A percentile compares a stretch with the other conserved stretches of the same genome.
phyloP scores from a whole-genome alignment of 1,140 invertebrate genomes.

The Drosophila funebris region DNA sequence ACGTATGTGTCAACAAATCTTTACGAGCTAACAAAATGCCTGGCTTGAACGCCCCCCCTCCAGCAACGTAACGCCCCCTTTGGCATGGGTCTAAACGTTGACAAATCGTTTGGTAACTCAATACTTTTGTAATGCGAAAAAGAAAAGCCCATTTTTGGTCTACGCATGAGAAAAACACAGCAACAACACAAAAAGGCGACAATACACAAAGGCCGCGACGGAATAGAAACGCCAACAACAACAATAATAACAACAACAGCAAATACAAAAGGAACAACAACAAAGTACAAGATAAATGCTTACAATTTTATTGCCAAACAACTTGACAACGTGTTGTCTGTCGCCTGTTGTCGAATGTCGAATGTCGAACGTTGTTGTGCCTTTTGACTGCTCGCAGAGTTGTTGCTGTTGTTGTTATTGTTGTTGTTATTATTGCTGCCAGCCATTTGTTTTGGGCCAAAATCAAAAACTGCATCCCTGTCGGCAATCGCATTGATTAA shows the following conservation, averaged over 20 bases:
- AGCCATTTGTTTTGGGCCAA: constrained; percentile 47
- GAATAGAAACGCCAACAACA: constrained; percentile 28
- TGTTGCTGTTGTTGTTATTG: constrained; percentile 3
- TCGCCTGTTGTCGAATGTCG: constrained; percentile 45
- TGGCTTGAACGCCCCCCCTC: constrained; percentile 21
- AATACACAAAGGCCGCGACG: constrained; percentile 18
- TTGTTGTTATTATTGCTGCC: constrained; percentile 13
- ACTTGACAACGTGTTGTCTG: constrained; percentile 60
- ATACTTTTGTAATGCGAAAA: constrained; percentile 79
- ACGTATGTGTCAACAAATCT: constrained; percentile 73
- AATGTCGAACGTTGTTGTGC: constrained; percentile 7
- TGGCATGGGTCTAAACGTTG: constrained; percentile 60
- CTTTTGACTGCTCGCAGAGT: neutral
- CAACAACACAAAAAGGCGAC: constrained; percentile 26
- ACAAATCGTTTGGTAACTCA: constrained; percentile 77
- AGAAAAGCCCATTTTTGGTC: constrained; percentile 65
- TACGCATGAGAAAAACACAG: constrained; percentile 57
- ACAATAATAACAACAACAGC: constrained; percentile 21
- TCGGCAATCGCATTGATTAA: constrained; percentile 70
- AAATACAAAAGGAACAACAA: constrained; percentile 47
- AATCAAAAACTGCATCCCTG: constrained; percentile 63
- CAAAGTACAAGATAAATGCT: constrained; percentile 75
- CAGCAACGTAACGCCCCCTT: neutral
- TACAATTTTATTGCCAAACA: constrained; percentile 77
- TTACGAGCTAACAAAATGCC: constrained; percentile 69